Evolutionary conservation across 2,797 vertebrate genomes (phyloP).

Genomic region (Taeniopygia guttata): DNA sequence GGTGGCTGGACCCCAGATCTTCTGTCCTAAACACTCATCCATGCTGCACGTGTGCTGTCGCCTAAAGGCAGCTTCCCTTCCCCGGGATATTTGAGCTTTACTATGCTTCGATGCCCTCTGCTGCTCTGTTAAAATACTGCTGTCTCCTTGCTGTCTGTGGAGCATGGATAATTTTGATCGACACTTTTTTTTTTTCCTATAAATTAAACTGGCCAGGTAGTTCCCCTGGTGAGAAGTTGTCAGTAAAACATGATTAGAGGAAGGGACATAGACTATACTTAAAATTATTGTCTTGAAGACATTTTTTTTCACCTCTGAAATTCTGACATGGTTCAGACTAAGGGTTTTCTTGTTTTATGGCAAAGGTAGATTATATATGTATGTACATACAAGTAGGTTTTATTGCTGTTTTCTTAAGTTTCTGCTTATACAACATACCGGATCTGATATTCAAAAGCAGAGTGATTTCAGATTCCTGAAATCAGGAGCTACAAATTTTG

Average conservation of each 20-base stretch:
- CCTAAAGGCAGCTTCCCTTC: background rate
- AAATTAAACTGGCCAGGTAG: background rate
- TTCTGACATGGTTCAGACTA: background rate
- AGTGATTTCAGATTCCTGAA: background rate
- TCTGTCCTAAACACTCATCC: background rate
- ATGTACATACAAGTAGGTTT: background rate
- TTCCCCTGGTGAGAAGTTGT: background rate
- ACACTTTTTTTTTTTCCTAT: accelerated
- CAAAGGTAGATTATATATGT: background rate
- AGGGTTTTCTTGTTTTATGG: background rate
- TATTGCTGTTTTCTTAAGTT: background rate
- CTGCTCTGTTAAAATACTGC: constrained; percentile 47
- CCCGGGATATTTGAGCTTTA: background rate
- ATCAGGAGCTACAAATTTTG: background rate
- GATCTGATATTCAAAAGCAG: background rate
- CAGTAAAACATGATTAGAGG: background rate
- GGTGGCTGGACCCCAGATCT: background rate
- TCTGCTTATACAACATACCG: background rate
- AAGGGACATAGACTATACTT: background rate
- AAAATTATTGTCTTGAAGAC: background rate
- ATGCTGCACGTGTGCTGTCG: background rate
- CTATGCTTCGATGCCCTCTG: constrained; percentile 63
- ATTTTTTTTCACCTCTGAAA: background rate
- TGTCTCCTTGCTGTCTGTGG: background rate
- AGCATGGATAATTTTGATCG: background rate